Evolutionary conservation across 2,113 vertebrate genomes (phyloP).

Genomic region (Cromileptes altivelis): DNA sequence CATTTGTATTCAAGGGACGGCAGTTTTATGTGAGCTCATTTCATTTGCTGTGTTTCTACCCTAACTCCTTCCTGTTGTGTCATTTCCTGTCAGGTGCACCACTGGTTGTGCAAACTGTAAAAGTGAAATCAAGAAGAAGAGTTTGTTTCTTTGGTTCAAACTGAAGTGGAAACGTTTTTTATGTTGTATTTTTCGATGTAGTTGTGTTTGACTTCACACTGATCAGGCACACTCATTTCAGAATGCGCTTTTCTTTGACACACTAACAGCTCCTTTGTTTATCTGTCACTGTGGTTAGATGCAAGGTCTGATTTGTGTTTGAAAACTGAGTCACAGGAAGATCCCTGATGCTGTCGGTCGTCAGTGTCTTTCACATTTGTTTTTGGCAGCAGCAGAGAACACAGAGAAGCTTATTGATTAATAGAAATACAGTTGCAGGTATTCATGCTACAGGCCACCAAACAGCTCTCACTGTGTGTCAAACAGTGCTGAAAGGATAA

Average conservation of each 20-base stretch:
- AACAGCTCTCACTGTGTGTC: no score
- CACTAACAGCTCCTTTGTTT: neutral
- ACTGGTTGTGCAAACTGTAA: neutral
- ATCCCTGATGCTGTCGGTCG: neutral
- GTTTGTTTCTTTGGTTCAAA: neutral
- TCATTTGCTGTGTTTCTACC: neutral
- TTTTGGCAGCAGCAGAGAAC: neutral
- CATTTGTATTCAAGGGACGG: neutral
- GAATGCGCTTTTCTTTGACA: no score
- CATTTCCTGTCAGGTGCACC: constrained; percentile 5
- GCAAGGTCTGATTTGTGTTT: neutral
- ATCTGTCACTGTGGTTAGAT: neutral
- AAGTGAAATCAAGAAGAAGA: neutral
- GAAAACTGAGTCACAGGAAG: neutral
- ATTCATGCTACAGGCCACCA: neutral
- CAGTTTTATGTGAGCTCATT: no score
- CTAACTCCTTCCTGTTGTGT: neutral
- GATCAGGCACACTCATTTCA: no score
- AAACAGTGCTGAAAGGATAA: no score
- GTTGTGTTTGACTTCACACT: neutral
- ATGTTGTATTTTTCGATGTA: neutral
- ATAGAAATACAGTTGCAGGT: neutral
- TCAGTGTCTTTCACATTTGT: neutral
- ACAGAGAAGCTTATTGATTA: neutral
- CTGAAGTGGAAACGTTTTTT: neutral